These are phyloP conservation scores for Plagodis dolabraria DNA, from an alignment of 2,888 invertebrate genomes.

Conservation along the genomic window DNA sequence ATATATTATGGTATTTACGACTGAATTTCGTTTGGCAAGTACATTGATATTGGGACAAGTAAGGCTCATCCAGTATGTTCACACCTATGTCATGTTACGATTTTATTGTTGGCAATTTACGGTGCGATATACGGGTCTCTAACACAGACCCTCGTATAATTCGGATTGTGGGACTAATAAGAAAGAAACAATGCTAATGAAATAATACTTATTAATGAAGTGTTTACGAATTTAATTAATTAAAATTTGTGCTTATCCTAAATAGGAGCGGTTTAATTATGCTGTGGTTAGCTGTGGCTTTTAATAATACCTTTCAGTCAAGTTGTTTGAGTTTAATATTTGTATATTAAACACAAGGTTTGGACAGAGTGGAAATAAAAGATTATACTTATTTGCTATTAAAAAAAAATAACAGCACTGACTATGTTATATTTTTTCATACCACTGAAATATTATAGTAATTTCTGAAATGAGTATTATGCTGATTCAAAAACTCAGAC, in stretches of 20 bases:
- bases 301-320: neutral
- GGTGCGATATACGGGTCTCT: slow-evolving; percentile 73
- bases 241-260: slow-evolving; percentile 11
- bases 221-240: slow-evolving; percentile 39
- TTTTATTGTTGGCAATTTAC: slow-evolving; percentile 80
- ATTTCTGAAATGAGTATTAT: no score
- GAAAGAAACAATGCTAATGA: slow-evolving; percentile 73
- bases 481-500: no score
- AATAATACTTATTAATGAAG: slow-evolving; percentile 62
- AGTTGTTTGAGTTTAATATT: neutral
- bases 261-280: neutral
- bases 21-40: no score
- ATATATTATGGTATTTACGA: no score
- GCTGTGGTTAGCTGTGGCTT: neutral
- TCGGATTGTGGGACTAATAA: slow-evolving; percentile 71
- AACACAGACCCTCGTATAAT: slow-evolving; percentile 75
- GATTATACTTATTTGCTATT: no score
- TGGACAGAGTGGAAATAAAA: no score
- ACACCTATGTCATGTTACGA: slow-evolving; percentile 54
- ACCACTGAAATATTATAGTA: no score
- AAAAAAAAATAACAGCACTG: no score
- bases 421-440: no score
- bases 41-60: neutral
- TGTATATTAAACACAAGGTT: no score
- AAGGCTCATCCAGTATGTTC: slow-evolving; percentile 45